Evolutionary conservation across 35 echinoderm and acorn worm genomes (phyloP).

Genomic region (Lytechinus variegatus): DNA sequence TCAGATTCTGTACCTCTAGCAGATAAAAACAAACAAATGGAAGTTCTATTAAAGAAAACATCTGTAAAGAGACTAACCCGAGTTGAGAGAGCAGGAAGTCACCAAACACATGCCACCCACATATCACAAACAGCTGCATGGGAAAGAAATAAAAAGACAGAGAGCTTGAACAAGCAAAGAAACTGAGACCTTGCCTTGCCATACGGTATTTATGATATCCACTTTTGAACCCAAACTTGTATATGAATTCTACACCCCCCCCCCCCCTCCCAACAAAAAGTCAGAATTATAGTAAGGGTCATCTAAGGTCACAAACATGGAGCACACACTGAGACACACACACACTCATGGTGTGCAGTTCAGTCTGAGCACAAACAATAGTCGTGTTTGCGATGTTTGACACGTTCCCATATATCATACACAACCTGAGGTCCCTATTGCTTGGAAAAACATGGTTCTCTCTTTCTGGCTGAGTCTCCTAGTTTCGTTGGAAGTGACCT

Average conservation of each 20-base stretch:
- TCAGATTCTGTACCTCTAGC: background rate
- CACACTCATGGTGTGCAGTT: background rate
- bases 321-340: background rate
- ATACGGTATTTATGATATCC: background rate
- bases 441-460: background rate
- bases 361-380: background rate
- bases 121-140: constrained; percentile 15
- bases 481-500: constrained; percentile 35
- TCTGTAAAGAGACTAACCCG: background rate
- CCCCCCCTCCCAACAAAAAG: background rate
- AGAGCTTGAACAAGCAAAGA: background rate
- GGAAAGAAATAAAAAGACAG: background rate
- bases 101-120: constrained; percentile 16
- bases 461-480: background rate
- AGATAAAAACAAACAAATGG: background rate
- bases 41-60: background rate
- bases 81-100: constrained; percentile 5
- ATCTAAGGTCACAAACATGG: background rate
- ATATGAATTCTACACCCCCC: background rate
- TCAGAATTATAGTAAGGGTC: background rate
- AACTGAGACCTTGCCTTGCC: background rate
- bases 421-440: background rate
- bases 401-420: background rate
- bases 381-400: background rate
- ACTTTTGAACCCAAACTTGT: constrained; percentile 17